A percentile compares a stretch with the other conserved stretches of the same genome.
phyloP scores from a whole-genome alignment of 2,888 invertebrate species.

The Hydroisotoma schaefferi region DNA sequence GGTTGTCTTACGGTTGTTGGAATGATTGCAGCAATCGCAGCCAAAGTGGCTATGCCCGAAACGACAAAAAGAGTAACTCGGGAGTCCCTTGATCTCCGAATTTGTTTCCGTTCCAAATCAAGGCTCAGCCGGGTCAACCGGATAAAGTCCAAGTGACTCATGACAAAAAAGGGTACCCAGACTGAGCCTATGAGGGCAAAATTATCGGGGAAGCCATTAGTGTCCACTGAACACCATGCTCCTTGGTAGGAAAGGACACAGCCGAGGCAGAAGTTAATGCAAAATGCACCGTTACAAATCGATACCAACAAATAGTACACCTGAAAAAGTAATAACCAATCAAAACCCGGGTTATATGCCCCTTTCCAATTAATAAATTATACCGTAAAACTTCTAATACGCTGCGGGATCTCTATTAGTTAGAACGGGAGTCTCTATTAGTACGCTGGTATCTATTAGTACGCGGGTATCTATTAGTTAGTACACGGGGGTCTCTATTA shows the following conservation, averaged over 20 bases:
- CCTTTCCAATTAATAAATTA: neutral
- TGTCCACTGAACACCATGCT: neutral
- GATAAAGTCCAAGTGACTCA: conserved; percentile 8
- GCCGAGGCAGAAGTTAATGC: conserved; percentile 7
- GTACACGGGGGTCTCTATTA: no score
- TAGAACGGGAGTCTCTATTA: no score
- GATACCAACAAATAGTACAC: conserved; percentile 6
- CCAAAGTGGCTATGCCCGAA: neutral
- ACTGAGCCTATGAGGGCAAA: neutral
- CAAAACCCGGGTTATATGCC: no score
- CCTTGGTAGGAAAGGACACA: conserved; percentile 5
- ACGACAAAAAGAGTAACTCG: conserved; percentile 7
- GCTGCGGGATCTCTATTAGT: neutral
- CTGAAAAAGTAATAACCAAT: neutral
- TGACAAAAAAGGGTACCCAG: conserved; percentile 9
- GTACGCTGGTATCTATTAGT: no score
- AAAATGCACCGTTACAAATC: conserved; percentile 1
- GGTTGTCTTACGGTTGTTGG: neutral
- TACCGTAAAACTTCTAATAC: neutral
- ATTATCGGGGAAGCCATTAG: neutral
- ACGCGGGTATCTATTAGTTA: no score
- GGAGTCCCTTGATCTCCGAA: neutral
- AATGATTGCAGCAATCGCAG: neutral
- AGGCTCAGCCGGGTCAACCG: conserved; percentile 5
- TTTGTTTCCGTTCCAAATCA: neutral